A percentile compares a stretch with the other conserved stretches of the same genome.
phyloP scores from a whole-genome alignment of 2,113 vertebrate genomes.

The Neomonachus schauinslandi region DNA sequence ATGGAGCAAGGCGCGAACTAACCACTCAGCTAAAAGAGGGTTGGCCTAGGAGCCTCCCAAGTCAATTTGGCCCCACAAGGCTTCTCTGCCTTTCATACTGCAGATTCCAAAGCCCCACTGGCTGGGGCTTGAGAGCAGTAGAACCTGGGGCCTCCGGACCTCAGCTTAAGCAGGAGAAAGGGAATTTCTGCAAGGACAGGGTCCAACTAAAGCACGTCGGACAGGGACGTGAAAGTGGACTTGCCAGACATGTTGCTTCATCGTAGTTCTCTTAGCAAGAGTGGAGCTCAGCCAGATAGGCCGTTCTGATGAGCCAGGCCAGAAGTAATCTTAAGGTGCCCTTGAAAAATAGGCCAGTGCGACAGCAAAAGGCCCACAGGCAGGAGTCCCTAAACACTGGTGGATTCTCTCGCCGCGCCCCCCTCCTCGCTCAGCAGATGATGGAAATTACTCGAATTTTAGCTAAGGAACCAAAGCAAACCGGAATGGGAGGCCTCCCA shows the following conservation, averaged over 20 bases:
- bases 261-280: background rate
- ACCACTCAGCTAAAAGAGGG: background rate
- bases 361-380: background rate
- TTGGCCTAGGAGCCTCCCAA: background rate
- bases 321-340: background rate
- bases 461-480: constrained; percentile 37
- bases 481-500: background rate
- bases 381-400: background rate
- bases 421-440: background rate
- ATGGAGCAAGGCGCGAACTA: background rate
- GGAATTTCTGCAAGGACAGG: background rate
- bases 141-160: background rate
- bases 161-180: background rate
- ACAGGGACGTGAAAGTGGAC: background rate
- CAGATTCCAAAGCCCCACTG: background rate
- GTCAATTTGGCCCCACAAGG: background rate
- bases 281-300: background rate
- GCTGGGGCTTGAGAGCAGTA: background rate
- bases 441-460: background rate
- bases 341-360: background rate
- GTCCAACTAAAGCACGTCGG: background rate
- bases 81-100: background rate
- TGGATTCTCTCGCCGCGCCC: background rate
- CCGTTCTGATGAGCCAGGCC: background rate
- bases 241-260: background rate